phyloP scores from a whole-genome alignment of 2,888 invertebrate genomes.

The Eutolmus rufibarbis region DNA sequence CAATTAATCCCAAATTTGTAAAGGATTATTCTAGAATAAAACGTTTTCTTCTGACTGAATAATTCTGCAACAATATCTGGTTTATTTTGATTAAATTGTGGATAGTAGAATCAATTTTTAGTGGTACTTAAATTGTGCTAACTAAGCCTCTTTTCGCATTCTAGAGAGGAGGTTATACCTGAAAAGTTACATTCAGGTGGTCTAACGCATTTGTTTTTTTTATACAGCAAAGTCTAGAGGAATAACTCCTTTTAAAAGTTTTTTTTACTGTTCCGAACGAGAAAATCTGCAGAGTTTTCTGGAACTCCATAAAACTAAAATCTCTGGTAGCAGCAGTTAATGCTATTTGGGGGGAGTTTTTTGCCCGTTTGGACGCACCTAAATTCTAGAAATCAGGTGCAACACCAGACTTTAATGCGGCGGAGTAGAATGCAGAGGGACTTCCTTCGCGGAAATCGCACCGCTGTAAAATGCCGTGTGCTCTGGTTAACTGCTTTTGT shows the following conservation, averaged over 20 bases:
- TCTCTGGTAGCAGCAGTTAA: not conserved
- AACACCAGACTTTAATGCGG: not conserved
- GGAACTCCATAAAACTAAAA: not conserved
- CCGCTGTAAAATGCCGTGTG: not conserved
- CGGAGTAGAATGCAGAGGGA: not conserved
- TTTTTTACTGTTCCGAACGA: not conserved
- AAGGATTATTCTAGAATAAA: no score
- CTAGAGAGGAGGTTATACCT: not conserved
- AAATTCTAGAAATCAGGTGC: not conserved
- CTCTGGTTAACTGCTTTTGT: not conserved
- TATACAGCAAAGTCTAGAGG: not conserved
- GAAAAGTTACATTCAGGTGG: not conserved
- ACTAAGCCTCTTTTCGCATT: not conserved
- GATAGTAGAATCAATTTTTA: no score
- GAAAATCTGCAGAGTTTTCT: not conserved
- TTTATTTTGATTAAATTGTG: no score
- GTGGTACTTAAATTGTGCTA: no score
- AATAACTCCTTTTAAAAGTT: not conserved
- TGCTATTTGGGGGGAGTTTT: not conserved
- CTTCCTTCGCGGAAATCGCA: constrained; percentile 12
- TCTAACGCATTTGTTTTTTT: not conserved
- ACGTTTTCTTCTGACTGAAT: no score
- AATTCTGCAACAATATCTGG: no score
- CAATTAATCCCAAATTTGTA: no score
- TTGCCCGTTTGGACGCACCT: not conserved